Conservation (phyloP, 2,113 vertebrate genomes). For the Chamaea fasciata region DNA sequence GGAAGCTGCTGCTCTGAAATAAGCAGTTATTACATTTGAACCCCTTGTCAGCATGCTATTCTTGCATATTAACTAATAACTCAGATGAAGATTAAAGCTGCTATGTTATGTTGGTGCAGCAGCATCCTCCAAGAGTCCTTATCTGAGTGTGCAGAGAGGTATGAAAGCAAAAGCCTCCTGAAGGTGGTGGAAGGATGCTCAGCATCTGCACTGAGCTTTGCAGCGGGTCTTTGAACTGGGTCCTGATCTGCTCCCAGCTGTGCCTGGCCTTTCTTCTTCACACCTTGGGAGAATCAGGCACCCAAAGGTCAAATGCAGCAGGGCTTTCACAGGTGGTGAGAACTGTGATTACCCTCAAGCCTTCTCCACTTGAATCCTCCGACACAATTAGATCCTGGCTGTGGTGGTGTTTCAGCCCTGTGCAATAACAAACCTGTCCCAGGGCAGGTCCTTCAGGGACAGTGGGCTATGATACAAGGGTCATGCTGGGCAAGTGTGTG, state of each 20-base stretch:
- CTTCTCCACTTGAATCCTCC: background rate
- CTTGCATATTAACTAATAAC: background rate
- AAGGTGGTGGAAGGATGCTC: background rate
- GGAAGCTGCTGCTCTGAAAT: background rate
- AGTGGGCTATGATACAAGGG: background rate
- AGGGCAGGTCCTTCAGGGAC: background rate
- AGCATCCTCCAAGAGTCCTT: background rate
- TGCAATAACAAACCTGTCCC: background rate
- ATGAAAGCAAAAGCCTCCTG: background rate
- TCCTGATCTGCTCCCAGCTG: background rate
- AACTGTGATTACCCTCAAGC: background rate
- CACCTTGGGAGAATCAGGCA: background rate
- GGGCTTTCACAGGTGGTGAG: background rate
- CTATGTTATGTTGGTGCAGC: background rate
- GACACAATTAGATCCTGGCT: background rate
- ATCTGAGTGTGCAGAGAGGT: background rate
- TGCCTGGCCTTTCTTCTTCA: background rate
- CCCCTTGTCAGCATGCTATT: fast-evolving
- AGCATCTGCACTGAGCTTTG: background rate
- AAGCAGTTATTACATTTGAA: background rate
- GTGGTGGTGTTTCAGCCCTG: background rate
- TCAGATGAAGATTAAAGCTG: background rate
- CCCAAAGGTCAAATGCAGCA: background rate
- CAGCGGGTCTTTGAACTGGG: background rate
- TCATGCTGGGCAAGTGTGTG: background rate